phyloP scores from a whole-genome alignment of 2,113 vertebrate genomes.

The Oncorhynchus tshawytscha region DNA sequence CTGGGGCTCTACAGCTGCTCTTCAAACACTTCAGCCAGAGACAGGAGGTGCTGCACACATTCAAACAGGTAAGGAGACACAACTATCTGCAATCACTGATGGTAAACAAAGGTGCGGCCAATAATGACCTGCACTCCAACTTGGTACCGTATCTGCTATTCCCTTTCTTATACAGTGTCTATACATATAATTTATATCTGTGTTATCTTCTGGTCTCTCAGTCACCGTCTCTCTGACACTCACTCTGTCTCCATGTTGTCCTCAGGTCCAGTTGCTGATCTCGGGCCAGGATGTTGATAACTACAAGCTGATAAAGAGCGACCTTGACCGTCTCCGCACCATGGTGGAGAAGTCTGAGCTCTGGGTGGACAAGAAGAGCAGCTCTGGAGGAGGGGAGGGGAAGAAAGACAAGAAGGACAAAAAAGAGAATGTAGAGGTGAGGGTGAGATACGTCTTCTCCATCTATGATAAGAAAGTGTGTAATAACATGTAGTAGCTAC shows the following conservation, averaged over 20 bases:
- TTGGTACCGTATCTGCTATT: no score
- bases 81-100: background rate
- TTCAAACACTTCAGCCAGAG: conserved; percentile 99
- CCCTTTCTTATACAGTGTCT: no score
- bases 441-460: background rate
- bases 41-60: conserved; percentile 94
- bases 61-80: conserved; percentile 84
- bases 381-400: conserved; percentile 71
- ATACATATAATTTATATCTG: no score
- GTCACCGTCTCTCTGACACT: no score
- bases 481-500: background rate
- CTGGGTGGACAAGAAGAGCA: conserved; percentile 95
- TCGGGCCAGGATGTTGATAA: conserved; percentile 95
- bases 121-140: no score
- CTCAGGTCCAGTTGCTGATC: conserved; percentile 93
- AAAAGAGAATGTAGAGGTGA: conserved; percentile 60
- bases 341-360: conserved; percentile 98
- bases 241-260: background rate
- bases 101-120: no score
- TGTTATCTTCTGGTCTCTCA: no score
- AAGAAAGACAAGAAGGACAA: conserved; percentile 68
- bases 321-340: conserved; percentile 91
- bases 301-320: conserved; percentile 92
- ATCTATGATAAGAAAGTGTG: background rate
- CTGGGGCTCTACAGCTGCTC: conserved; percentile 91